A percentile compares a stretch with the other conserved stretches of the same genome.
Evolutionary conservation across 64 coral and sea anemone genomes (phyloP).

Genomic region (Montipora foliosa): DNA sequence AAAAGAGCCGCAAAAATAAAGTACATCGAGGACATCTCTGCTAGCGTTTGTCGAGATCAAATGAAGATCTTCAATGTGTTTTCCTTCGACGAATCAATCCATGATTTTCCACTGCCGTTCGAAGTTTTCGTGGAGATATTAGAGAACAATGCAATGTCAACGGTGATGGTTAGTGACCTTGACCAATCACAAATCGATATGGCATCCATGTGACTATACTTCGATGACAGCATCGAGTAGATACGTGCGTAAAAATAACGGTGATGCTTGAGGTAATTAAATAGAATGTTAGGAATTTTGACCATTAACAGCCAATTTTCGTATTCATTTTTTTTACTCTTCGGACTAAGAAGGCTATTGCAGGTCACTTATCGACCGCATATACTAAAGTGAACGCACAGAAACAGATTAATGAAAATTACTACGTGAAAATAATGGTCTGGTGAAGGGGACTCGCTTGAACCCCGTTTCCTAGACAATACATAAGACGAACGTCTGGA

Average conservation of each 20-base stretch:
- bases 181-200: constrained; percentile 3
- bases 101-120: background rate
- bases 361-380: too few relatives aligned
- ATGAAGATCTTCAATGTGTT: background rate
- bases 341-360: background rate
- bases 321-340: too few relatives aligned
- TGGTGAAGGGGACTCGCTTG: too few relatives aligned
- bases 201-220: background rate
- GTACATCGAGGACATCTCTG: background rate
- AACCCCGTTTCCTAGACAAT: too few relatives aligned
- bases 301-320: too few relatives aligned
- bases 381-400: too few relatives aligned
- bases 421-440: too few relatives aligned
- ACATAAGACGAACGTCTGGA: too few relatives aligned
- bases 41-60: background rate
- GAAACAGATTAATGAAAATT: too few relatives aligned
- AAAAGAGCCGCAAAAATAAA: constrained; percentile 32
- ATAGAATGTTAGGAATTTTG: constrained; percentile 23
- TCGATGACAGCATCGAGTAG: background rate
- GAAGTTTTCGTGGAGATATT: background rate
- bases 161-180: background rate
- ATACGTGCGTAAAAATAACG: constrained; percentile 16
- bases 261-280: constrained; percentile 17
- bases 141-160: constrained; percentile 33
- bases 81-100: background rate